Base-by-base conservation (phyloP, 2,797 vertebrate species). In the Chloroceryle inda region DNA sequence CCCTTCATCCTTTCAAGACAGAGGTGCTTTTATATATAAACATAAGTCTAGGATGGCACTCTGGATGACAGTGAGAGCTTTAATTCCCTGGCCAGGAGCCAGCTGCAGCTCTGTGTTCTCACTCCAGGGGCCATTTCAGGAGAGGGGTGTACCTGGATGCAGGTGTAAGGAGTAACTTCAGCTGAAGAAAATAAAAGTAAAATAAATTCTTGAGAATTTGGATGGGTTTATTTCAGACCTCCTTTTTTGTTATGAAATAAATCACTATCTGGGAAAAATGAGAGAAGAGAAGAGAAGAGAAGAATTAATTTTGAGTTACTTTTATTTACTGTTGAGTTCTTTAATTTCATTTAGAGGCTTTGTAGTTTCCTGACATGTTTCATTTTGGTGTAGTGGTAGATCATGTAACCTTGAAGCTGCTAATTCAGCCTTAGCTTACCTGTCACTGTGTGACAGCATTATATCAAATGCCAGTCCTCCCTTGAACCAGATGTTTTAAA, bases 11-110 rank as follows among this genome's bases (percentile, higher is more conserved):
- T 91, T 88, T 69, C 72, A 74, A 71, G 80, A 21, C 55, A 69
- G 61, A 85, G 76, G n/a, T 72, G 49, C 85, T 95, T 93, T 85
- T 73, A 74, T 78, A 71, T 78, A 66, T 20, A 88, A 85, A 74
- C 42, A 74, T 21, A 45, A 2, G 0, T 45, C 61, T 50, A n/a
- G 55, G 27, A 72, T 44, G 84, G 44, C 71, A 26, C 55, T 29
- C 40, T 49, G 64, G 59, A 44, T 61, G 61, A 52, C 66, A 82
- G 71, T 3, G 50, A 77, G 71, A 74, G 38, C 71, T 76, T 74
- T 76, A 44, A 68, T 84, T 77, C 64, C 52, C 64, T 44, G 37
- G 47, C 49, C 69, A 33, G 69, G 35, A 69, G 45, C 19, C 19
- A 26, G 44, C 75, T 66, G 15, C 29, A 59, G 35, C 45, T 73